A percentile compares a stretch with the other conserved stretches of the same genome.
These are phyloP conservation scores for Ranitomeya variabilis DNA, from an alignment of 2,113 vertebrate genomes.

Conservation along the genomic window DNA sequence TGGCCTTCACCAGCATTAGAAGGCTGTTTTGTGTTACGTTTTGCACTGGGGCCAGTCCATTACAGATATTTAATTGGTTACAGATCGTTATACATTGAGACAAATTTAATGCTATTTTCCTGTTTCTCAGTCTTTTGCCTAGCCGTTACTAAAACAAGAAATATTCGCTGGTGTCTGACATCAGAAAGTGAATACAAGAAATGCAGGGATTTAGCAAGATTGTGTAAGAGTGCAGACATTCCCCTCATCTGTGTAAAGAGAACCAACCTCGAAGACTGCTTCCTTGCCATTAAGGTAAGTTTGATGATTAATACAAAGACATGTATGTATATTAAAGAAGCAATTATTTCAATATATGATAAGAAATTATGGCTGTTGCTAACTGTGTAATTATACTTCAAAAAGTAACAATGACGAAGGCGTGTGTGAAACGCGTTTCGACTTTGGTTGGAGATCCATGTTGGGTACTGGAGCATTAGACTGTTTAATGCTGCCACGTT, in stretches of 20 bases:
- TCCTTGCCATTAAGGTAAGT: constrained; percentile 71
- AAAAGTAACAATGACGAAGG: too few species aligned
- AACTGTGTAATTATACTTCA: not conserved
- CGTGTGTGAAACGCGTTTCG: too few species aligned
- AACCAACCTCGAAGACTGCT: constrained; percentile 61
- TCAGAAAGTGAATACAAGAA: constrained; percentile 68
- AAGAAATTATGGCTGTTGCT: not conserved
- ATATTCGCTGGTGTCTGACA: constrained; percentile 72
- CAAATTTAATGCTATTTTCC: not conserved
- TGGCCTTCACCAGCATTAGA: not conserved
- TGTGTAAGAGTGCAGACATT: constrained; percentile 46
- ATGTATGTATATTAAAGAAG: not conserved
- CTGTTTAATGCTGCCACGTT: too few species aligned
- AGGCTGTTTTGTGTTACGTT: not conserved
- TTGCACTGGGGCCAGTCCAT: not conserved
- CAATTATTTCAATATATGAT: not conserved
- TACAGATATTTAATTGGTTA: not conserved
- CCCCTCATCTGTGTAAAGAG: constrained; percentile 65
- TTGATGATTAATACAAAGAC: not conserved
- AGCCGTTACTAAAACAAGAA: constrained; percentile 51
- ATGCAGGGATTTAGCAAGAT: constrained; percentile 63
- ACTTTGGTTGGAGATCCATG: too few species aligned
- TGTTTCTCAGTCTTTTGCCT: constrained; percentile 5
- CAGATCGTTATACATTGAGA: not conserved
- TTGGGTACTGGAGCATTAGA: too few species aligned